A percentile compares a stretch with the other conserved stretches of the same genome.
phyloP scores from a whole-genome alignment of 1,140 invertebrate species.

The Mizuhopecten yessoensis region DNA sequence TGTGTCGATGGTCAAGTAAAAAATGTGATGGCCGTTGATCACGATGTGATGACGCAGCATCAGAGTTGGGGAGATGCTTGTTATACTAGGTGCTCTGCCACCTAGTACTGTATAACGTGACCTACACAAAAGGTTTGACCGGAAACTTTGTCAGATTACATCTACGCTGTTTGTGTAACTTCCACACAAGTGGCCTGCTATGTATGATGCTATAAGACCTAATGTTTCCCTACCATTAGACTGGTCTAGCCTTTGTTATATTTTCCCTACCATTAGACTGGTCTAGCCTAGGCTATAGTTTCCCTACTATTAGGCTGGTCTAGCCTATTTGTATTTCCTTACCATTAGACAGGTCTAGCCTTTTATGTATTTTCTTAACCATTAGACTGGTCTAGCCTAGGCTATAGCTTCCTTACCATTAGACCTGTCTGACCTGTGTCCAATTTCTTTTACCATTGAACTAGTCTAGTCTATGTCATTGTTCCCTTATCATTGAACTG shows the following conservation, averaged over 20 bases:
- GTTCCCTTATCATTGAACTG: not conserved
- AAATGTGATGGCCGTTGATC: not conserved
- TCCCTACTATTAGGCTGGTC: not conserved
- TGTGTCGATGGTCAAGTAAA: too few species aligned
- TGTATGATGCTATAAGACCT: not conserved
- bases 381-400: not conserved
- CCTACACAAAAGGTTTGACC: not conserved
- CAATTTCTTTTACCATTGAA: not conserved
- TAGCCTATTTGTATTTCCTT: not conserved
- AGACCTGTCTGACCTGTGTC: not conserved
- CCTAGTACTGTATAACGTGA: not conserved
- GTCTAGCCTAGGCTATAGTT: not conserved
- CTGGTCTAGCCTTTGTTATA: not conserved
- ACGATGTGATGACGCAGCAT: not conserved
- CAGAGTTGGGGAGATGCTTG: not conserved
- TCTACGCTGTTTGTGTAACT: not conserved
- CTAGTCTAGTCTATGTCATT: not conserved
- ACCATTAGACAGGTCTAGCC: not conserved
- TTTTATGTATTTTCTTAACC: too few species aligned
- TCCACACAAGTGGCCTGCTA: not conserved
- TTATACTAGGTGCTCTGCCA: not conserved
- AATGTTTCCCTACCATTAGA: not conserved
- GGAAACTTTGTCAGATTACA: not conserved
- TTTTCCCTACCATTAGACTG: not conserved
- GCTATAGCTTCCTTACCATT: too few species aligned